phyloP scores from a whole-genome alignment of 92 coral and sea anemone genomes.

The Galaxea fascicularis region DNA sequence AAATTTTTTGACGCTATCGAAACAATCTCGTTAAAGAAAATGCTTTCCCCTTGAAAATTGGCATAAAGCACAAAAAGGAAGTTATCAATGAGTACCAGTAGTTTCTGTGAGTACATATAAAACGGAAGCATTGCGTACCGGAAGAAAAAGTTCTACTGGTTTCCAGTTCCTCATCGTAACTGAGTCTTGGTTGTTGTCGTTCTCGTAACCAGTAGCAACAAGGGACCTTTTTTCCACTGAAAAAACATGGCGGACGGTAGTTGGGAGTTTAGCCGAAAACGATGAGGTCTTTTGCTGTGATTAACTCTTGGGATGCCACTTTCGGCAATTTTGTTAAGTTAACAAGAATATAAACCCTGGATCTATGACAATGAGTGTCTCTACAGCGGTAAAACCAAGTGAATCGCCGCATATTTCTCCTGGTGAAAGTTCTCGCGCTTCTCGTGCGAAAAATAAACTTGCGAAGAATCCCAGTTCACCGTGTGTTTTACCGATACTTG shows the following conservation, averaged over 20 bases:
- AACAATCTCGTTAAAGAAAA: no score
- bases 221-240: background rate
- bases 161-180: background rate
- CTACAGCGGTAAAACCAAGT: conserved; percentile 67
- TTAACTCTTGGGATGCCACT: background rate
- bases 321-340: background rate
- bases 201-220: conserved; percentile 46
- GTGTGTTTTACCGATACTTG: conserved; percentile 91
- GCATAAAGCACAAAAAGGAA: no score
- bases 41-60: no score
- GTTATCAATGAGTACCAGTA: no score
- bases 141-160: no score
- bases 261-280: conserved; percentile 10
- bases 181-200: background rate
- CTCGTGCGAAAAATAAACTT: conserved; percentile 74
- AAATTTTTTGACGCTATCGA: no score
- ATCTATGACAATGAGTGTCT: conserved; percentile 72
- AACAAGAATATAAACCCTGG: background rate
- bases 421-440: conserved; percentile 49
- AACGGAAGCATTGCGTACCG: no score
- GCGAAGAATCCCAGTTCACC: conserved; percentile 75
- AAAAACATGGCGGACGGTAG: conserved; percentile 83
- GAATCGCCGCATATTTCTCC: conserved; percentile 54
- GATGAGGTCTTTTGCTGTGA: background rate
- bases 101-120: no score